Base-by-base conservation (phyloP, 2,797 vertebrate genomes). In the Octomys mimax region DNA sequence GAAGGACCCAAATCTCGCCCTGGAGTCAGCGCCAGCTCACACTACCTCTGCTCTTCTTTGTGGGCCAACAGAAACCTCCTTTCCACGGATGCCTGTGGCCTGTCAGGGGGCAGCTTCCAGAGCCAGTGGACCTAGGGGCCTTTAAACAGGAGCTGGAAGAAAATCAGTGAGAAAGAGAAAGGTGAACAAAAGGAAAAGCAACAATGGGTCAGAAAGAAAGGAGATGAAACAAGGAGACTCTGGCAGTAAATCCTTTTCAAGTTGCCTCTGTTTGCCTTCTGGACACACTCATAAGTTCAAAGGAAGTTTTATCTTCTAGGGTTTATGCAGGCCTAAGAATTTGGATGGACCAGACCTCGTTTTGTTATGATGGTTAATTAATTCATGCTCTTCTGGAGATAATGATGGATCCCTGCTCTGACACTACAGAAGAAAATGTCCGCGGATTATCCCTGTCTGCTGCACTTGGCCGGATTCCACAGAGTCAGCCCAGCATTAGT, bases 401-500 rank as follows among this genome's bases (percentile, higher is more conserved):
- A 80, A 93, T 94, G 92, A 96, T 94, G 97, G 95, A 95, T 88
- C 81, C 89, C 70, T 95, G 54, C 78, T 83, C 78, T 95, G 97
- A 97, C 97, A 97, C 33, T 54, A 89, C 71, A 97, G 96, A 97
- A 80, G 96, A 96, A 97, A 95, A 96, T 95, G 95, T 89, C 84
- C 94, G 82, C 79, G 94, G 75, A 97, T 97, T 96, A 96, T 49
- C 91, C 66, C 78, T 93, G 96, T 97, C 97, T 98, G 87, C 82
- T 98, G 97, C 93, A 95, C 96, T 96, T 97, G 89, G 75, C 93
- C 24, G 12, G 42, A 46, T 88, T 97, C 95, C 93, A 89, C 4
- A 2, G 6, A 83, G 26, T 64, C 66, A 94, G 57, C 36, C 73
- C 59, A 57, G 85, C 11, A 42, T n/a, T 59, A 75, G 94, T 96